Evolutionary conservation across 2,888 invertebrate species (phyloP).

Genomic region (Leuctra nigra): DNA sequence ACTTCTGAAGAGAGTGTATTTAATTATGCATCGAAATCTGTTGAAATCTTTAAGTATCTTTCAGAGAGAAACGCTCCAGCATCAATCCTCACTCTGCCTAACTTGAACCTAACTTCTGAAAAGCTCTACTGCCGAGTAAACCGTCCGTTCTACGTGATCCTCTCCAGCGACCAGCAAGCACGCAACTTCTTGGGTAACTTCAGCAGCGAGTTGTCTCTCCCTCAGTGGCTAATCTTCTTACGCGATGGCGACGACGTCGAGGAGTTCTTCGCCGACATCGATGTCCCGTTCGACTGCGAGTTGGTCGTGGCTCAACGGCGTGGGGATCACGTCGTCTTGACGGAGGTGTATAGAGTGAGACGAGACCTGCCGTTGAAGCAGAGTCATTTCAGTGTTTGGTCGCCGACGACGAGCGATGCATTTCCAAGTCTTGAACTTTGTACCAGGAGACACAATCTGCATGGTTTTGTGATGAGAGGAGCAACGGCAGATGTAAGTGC

Average conservation of each 20-base stretch:
- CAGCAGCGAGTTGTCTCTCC: not conserved
- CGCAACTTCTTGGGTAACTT: not conserved
- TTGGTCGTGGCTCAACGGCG: not conserved
- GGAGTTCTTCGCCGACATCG: not conserved
- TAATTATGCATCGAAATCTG: not conserved
- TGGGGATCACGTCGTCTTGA: not conserved
- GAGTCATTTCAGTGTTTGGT: no score
- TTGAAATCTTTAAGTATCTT: not conserved
- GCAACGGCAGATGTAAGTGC: not conserved
- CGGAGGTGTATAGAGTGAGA: not conserved
- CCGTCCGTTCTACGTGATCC: not conserved
- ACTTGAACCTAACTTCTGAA: not conserved
- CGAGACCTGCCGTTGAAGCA: not conserved
- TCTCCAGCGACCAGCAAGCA: not conserved
- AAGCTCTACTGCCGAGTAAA: not conserved
- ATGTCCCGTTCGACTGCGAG: slow-evolving; percentile 1
- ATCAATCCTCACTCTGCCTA: not conserved
- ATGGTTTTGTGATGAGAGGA: not conserved
- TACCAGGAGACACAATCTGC: not conserved
- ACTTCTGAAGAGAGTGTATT: not conserved
- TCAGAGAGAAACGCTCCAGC: not conserved
- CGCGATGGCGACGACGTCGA: not conserved
- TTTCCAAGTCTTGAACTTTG: not conserved
- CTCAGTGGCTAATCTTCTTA: not conserved
- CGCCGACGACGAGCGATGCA: not conserved